Base-by-base conservation (phyloP, 2,888 invertebrate species). In the Caenorhabditis sp. region DNA sequence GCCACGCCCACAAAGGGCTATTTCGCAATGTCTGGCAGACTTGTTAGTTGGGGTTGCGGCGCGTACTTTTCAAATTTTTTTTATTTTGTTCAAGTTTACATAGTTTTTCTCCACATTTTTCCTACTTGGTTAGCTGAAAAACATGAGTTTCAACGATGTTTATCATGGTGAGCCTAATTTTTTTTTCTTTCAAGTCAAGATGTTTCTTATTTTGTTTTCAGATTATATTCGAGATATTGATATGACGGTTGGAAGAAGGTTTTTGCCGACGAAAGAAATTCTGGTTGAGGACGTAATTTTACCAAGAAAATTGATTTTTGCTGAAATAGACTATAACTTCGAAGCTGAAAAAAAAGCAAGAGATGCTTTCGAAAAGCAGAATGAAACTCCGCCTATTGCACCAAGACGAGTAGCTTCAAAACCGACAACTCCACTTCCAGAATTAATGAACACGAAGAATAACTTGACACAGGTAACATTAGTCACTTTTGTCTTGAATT, bases 281-380 rank as follows among this genome's bases (percentile, higher is more conserved):
- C 25, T 17, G n/a, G 62, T 72, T 10, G 72, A 68, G 25, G 21
- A 62, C 36, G 61, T 72, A 21, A 53, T 59, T 5, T 31, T 72
- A 31, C 72, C 72, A 3, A 62, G 60, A 1, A 21, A 12, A 14
- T 20, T 68, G 2, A 21, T 23, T 14, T 72, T 72, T 25, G 59
- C 67, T 10, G 65, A 59, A 27, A 49, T 65, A 17, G 63, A 81
- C 77, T 80, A 81, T 59, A 54, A 67, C 54, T 80, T 80, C 66
- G 70, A 69, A 21, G 75, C 66, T 23, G 81, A 81, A 57, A 62
- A 59, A n/a, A 68, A 67, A 31, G 81, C 81, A 1, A 69, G 81
- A 17, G 66, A 74, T 23, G 69, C 68, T 56, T 79, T 77, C 59
- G 79, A 81, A 60, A 54, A 64, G 43, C 69, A 70, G 50, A 70